These are phyloP conservation scores for Polydrusus cervinus DNA, from an alignment of 2,888 invertebrate species.

Conservation along the genomic window DNA sequence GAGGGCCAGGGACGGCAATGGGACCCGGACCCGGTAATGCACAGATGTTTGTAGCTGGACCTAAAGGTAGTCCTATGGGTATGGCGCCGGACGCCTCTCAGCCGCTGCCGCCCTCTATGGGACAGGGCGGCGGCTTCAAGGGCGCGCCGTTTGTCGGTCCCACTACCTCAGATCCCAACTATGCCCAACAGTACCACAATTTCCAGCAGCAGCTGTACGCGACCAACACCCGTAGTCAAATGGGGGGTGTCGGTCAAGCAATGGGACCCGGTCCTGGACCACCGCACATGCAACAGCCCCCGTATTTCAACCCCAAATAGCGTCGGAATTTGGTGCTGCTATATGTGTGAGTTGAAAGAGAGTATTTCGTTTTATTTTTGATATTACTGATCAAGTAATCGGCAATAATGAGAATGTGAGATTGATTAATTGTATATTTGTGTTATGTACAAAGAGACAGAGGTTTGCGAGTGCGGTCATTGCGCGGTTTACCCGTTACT, in stretches of 20 bases:
- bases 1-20: slow-evolving; percentile 62
- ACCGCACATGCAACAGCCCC: slow-evolving; percentile 71
- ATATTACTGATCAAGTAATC: slow-evolving; percentile 70
- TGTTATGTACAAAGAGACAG: slow-evolving; percentile 64
- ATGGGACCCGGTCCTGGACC: slow-evolving; percentile 72
- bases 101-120: slow-evolving; percentile 86
- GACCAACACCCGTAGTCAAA: slow-evolving; percentile 83
- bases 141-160: slow-evolving; percentile 88
- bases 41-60: slow-evolving; percentile 76
- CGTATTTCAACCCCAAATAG: slow-evolving; percentile 71
- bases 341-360: slow-evolving; percentile 62
- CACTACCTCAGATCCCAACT: slow-evolving; percentile 91
- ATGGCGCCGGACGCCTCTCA: slow-evolving; percentile 79
- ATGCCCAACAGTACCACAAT: slow-evolving; percentile 96
- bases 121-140: slow-evolving; percentile 82
- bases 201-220: slow-evolving; percentile 97
- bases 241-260: slow-evolving; percentile 70
- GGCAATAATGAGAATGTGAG: slow-evolving; percentile 70
- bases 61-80: slow-evolving; percentile 76
- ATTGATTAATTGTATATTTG: slow-evolving; percentile 67
- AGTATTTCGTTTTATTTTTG: slow-evolving; percentile 71
- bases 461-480: slow-evolving; percentile 71
- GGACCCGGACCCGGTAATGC: slow-evolving; percentile 60
- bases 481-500: slow-evolving; percentile 63
- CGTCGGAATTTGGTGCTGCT: slow-evolving; percentile 67